Base-by-base conservation (phyloP, 2,113 vertebrate genomes). In the Cyprinodon brontotheroides region DNA sequence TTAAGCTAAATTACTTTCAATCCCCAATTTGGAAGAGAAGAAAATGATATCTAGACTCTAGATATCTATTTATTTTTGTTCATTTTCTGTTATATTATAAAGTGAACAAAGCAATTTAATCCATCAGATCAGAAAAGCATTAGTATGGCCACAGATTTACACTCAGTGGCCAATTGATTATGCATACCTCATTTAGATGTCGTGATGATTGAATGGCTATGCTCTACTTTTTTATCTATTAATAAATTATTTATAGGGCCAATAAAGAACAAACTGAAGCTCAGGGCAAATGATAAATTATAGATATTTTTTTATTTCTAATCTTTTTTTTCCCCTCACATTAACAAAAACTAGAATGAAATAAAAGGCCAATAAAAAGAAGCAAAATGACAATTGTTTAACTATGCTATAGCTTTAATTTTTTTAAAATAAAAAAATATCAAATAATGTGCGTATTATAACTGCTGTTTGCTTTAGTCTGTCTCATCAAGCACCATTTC, bases 1-100 rank as follows among this genome's bases (percentile, higher is more conserved):
- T 76, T 77, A 11, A 11, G 43, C 2, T 4, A 59, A 73, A 81
- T 65, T 57, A 12, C 14, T 72, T 50, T 64, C 36, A 41, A 4
- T 9, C 12, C 47, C 60, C 22, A 29, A 13, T 47, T 70, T 66
- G 4, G 0, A 8, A 14, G 1, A 11, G 9, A 63, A 40, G 36
- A 48, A 61, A 22, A 64, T 17, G 22, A 64, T 13, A 41, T 70
- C 11, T 37, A n/a, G 22, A 29, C 41, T 67, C 15, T 70, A 59
- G 47, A 40, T 4, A 15, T 43, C 43, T 17, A 3, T 22, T 82
- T 68, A 12, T 22, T 11, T 2, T 15, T 22, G 40, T 45, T 70
- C 17, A 53, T 15, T 17, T 20, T 53, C 17, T 6, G 13, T 15
- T 6, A 53, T 20, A 8, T 3, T 57, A 20, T 8, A n/a, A 57